phyloP scores from a whole-genome alignment of 2,888 invertebrate species.

The Tenthredo amoena region DNA sequence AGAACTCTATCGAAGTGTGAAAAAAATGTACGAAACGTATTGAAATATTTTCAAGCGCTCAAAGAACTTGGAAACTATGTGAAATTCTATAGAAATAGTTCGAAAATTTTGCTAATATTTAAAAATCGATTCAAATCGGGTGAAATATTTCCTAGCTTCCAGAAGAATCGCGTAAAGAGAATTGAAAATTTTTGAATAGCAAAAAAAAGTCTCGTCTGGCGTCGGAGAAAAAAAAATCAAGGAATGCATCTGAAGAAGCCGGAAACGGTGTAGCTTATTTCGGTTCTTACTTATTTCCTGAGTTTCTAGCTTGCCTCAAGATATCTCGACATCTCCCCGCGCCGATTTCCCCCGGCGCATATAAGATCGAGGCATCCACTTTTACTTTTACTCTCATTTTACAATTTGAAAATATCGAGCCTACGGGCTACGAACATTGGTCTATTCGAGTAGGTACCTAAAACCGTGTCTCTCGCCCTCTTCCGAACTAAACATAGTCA shows the following conservation, averaged over 20 bases:
- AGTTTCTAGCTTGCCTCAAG: not conserved
- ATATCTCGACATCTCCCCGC: not conserved
- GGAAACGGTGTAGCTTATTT: conserved; percentile 38
- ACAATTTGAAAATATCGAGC: conserved; percentile 25
- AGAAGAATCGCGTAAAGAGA: too few species aligned
- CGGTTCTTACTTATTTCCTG: conserved; percentile 19
- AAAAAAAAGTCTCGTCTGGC: not conserved
- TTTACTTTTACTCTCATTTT: not conserved
- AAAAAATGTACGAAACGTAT: not conserved
- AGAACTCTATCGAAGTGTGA: not conserved
- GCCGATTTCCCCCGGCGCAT: not conserved
- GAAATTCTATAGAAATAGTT: not conserved
- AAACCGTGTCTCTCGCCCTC: not conserved
- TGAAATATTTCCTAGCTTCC: not conserved
- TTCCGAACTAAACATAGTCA: conserved; percentile 32
- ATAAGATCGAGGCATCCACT: conserved; percentile 7
- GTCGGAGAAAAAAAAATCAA: not conserved
- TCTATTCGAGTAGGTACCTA: not conserved
- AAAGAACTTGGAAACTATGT: not conserved
- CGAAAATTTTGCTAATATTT: not conserved
- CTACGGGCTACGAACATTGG: not conserved
- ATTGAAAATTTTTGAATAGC: too few species aligned
- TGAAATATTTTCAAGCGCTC: not conserved
- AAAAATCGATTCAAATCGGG: not conserved
- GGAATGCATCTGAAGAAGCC: not conserved